Conservation (phyloP, 1,140 invertebrate genomes). For the Radopholus similis region DNA sequence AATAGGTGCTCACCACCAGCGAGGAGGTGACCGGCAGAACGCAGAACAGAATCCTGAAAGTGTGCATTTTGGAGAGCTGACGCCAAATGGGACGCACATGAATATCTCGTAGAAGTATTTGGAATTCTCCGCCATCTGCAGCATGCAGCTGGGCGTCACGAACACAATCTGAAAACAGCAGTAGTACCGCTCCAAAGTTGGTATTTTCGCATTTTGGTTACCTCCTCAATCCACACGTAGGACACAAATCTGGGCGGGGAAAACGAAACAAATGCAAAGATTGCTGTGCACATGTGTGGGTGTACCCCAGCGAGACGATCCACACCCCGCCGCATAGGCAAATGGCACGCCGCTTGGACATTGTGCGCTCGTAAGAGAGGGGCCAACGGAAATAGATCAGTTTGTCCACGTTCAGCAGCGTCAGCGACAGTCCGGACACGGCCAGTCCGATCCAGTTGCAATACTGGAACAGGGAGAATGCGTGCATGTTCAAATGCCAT, state of each 20-base stretch:
- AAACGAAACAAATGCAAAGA: too few relatives aligned
- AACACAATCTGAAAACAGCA: too few relatives aligned
- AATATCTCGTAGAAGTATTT: slow-evolving; percentile 55
- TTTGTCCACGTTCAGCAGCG: slow-evolving; percentile 52
- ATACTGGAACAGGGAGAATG: slow-evolving; percentile 11
- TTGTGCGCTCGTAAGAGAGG: slow-evolving; percentile 51
- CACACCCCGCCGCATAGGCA: slow-evolving; percentile 54
- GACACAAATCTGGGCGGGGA: slow-evolving; percentile 58
- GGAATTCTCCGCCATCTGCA: slow-evolving; percentile 46
- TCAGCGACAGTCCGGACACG: slow-evolving; percentile 58
- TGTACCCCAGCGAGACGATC: slow-evolving; percentile 52
- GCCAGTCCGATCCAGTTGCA: slow-evolving; percentile 59
- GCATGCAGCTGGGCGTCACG: slow-evolving; percentile 53
- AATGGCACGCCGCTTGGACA: slow-evolving; percentile 54
- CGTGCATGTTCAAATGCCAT: neutral
- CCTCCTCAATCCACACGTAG: slow-evolving; percentile 53
- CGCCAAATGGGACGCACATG: slow-evolving; percentile 22
- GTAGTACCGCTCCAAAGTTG: too few relatives aligned
- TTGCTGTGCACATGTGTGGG: neutral
- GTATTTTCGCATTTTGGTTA: too few relatives aligned
- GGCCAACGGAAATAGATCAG: slow-evolving; percentile 59
- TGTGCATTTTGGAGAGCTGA: neutral
- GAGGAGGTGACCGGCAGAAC: slow-evolving; percentile 58
- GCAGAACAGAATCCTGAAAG: slow-evolving; percentile 46
- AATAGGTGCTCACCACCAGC: slow-evolving; percentile 57